These are phyloP conservation scores for Drosophila pullipes DNA, from an alignment of 2,888 invertebrate genomes.

Conservation along the genomic window DNA sequence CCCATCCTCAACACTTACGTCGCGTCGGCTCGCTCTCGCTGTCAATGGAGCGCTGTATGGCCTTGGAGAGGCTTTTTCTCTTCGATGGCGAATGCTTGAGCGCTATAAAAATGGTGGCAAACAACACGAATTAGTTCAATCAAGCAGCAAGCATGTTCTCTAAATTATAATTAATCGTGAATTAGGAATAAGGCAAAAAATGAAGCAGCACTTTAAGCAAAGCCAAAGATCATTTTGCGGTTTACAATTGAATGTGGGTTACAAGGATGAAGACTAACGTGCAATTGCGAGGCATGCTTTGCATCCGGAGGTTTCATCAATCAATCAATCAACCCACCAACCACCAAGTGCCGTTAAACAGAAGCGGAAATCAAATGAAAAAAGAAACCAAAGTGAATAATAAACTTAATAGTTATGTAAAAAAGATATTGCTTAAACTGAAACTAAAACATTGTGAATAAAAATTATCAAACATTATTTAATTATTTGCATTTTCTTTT, in stretches of 20 bases:
- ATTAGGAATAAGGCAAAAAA: conserved; percentile 1
- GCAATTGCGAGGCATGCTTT: conserved; percentile 72
- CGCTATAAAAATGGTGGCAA: conserved; percentile 87
- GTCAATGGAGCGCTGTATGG: conserved; percentile 89
- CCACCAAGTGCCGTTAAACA: conserved; percentile 43
- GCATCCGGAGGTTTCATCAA: conserved; percentile 55
- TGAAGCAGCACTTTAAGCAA: conserved; percentile 46
- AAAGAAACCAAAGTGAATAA: conserved; percentile 15
- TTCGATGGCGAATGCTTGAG: conserved; percentile 98
- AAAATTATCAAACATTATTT: conserved; percentile 6
- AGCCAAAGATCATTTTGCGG: conserved; percentile 35
- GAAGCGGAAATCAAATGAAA: conserved; percentile 8
- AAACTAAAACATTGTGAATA: conserved; percentile 7
- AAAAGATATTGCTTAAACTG: conserved; percentile 6
- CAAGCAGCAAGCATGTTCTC: neutral
- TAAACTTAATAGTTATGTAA: conserved; percentile 1
- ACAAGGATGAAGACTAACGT: conserved; percentile 64
- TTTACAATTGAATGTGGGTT: conserved; percentile 21
- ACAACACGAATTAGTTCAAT: conserved; percentile 20
- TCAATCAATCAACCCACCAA: conserved; percentile 12
- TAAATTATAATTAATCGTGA: neutral
- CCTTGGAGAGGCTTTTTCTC: conserved; percentile 94
- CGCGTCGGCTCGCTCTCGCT: conserved; percentile 89
- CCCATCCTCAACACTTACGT: conserved; percentile 75
- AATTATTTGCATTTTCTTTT: conserved; percentile 2